Evolutionary conservation across 2,797 vertebrate species (phyloP).

Genomic region (Natrix natrix): DNA sequence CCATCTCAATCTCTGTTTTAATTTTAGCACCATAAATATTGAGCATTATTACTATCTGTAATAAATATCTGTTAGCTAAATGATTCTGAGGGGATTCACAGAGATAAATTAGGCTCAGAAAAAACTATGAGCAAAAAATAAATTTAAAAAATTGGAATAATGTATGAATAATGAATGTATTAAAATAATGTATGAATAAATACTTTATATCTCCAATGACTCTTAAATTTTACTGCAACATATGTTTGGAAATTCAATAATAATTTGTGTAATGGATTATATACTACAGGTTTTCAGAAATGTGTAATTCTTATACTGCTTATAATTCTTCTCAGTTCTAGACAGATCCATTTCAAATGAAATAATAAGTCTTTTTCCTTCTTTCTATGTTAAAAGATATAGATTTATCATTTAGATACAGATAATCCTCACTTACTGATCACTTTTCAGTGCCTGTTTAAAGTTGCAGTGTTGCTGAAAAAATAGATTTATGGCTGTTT

Average conservation of each 20-base stretch:
- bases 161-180: background rate
- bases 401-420: background rate
- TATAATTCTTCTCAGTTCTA: background rate
- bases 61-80: background rate
- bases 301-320: background rate
- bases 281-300: background rate
- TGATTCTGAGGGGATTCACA: background rate
- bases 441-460: background rate
- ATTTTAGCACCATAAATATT: background rate
- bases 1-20: background rate
- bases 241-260: background rate
- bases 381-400: background rate
- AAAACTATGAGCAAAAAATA: background rate
- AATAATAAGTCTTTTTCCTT: background rate
- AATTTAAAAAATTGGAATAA: background rate
- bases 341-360: background rate
- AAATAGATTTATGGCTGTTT: background rate
- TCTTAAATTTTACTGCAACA: background rate
- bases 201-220: background rate
- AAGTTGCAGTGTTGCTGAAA: background rate
- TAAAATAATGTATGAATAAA: background rate
- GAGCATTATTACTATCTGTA: background rate
- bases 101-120: background rate
- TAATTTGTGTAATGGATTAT: background rate
- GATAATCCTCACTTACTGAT: background rate